phyloP scores from a whole-genome alignment of 2,888 invertebrate genomes.

The Drosophila kanekoi region DNA sequence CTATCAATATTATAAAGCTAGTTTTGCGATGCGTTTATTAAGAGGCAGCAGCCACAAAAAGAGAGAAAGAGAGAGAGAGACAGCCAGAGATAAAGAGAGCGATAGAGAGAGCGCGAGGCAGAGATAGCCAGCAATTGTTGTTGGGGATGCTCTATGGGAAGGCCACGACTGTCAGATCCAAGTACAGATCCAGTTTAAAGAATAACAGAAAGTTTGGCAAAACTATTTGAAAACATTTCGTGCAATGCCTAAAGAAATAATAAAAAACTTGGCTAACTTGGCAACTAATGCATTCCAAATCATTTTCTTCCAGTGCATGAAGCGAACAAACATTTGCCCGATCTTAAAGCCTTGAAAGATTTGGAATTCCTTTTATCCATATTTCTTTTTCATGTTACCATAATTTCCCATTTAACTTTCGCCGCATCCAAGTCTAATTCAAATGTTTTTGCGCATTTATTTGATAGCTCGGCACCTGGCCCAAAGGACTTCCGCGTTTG shows the following conservation, averaged over 20 bases:
- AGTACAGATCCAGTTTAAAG: slow-evolving; percentile 23
- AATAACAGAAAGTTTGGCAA: no score
- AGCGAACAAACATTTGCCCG: no score
- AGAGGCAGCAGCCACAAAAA: slow-evolving; percentile 35
- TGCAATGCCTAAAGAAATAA: no score
- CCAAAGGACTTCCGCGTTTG: slow-evolving; percentile 23
- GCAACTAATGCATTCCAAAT: no score
- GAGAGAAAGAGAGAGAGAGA: no score
- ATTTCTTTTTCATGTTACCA: not conserved
- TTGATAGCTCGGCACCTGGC: slow-evolving; percentile 39
- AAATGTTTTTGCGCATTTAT: slow-evolving; percentile 45
- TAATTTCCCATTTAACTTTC: slow-evolving; percentile 4
- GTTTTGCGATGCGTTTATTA: slow-evolving; percentile 79
- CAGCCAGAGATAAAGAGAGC: not conserved
- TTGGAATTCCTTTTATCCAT: not conserved
- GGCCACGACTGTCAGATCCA: slow-evolving; percentile 15
- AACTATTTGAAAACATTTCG: no score
- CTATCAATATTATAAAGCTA: no score
- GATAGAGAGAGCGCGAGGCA: not conserved
- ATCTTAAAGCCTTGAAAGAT: not conserved
- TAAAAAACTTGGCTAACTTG: no score
- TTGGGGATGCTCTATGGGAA: slow-evolving; percentile 60
- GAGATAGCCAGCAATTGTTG: slow-evolving; percentile 22
- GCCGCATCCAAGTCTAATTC: not conserved
- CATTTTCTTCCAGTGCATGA: no score